Percentiles rank a stretch among this genome's conserved stretches.
phyloP scores from a whole-genome alignment of 1,140 invertebrate genomes.

The Zaprionus ornatus region DNA sequence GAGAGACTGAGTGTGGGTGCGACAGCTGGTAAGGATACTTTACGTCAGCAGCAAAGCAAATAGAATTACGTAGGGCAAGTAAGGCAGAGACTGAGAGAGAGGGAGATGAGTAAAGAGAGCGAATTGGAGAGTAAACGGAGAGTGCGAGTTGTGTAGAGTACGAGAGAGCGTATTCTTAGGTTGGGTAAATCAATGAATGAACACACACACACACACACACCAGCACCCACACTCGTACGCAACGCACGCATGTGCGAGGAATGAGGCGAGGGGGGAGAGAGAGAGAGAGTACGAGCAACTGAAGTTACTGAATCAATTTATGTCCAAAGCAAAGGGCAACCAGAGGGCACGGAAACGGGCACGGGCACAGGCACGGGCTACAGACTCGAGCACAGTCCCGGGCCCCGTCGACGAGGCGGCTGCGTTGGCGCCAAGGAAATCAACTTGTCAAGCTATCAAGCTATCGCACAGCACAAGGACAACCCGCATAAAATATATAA shows the following conservation, averaged over 20 bases:
- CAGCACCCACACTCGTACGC: slow-evolving; percentile 10
- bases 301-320: slow-evolving; percentile 66
- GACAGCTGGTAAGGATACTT: slow-evolving; percentile 66
- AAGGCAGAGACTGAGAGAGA: neutral
- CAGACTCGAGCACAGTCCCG: neutral
- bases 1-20: slow-evolving; percentile 44
- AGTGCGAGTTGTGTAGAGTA: slow-evolving; percentile 7
- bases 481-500: slow-evolving; percentile 32
- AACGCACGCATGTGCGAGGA: slow-evolving; percentile 42
- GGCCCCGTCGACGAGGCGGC: neutral
- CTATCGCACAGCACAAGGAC: slow-evolving; percentile 25
- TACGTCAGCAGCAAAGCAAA: slow-evolving; percentile 65
- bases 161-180: slow-evolving; percentile 26
- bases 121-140: neutral
- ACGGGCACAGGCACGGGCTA: neutral
- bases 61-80: slow-evolving; percentile 20
- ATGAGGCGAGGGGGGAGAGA: slow-evolving; percentile 2
- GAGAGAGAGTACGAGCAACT: neutral
- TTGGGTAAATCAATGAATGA: slow-evolving; percentile 70
- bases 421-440: slow-evolving; percentile 67
- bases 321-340: slow-evolving; percentile 56
- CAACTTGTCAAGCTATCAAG: slow-evolving; percentile 68
- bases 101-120: slow-evolving; percentile 9
- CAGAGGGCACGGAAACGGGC: slow-evolving; percentile 55
- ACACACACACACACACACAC: slow-evolving; percentile 18